These are phyloP conservation scores for Hippopotamyrus pictus DNA, from an alignment of 2,797 vertebrate genomes.

Conservation along the genomic window DNA sequence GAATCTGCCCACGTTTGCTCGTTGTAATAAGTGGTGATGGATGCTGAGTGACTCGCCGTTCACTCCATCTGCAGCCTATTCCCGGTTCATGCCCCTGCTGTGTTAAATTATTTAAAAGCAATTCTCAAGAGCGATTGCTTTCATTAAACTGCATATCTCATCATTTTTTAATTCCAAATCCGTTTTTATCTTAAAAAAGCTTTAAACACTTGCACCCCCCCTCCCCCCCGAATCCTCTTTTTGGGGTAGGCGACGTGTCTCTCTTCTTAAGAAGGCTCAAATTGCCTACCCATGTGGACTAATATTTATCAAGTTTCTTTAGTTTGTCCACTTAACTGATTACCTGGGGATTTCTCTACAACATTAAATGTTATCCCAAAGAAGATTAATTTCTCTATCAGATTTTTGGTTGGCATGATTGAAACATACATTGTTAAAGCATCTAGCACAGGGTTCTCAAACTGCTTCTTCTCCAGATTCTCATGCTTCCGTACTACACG, in stretches of 20 bases:
- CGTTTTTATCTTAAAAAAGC: constrained; percentile 7
- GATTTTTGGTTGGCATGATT: neutral
- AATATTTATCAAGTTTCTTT: neutral
- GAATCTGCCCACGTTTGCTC: neutral
- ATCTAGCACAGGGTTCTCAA: neutral
- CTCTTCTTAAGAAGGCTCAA: neutral
- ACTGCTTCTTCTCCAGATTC: neutral
- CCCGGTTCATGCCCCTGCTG: neutral
- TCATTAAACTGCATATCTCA: neutral
- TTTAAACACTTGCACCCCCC: neutral
- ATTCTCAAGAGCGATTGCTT: constrained; percentile 7
- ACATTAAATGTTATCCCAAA: neutral
- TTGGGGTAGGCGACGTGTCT: neutral
- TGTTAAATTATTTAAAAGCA: constrained; percentile 6
- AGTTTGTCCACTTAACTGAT: neutral
- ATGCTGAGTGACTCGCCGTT: neutral
- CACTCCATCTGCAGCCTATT: constrained; percentile 1
- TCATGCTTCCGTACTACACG: neutral
- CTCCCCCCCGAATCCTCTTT: neutral
- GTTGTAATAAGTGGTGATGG: neutral
- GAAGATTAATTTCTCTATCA: neutral
- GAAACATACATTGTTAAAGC: neutral
- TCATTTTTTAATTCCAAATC: neutral
- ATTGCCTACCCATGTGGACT: neutral
- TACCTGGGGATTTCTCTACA: neutral